Base-by-base conservation (phyloP, 2,797 vertebrate genomes). In the Chelon auratus region DNA sequence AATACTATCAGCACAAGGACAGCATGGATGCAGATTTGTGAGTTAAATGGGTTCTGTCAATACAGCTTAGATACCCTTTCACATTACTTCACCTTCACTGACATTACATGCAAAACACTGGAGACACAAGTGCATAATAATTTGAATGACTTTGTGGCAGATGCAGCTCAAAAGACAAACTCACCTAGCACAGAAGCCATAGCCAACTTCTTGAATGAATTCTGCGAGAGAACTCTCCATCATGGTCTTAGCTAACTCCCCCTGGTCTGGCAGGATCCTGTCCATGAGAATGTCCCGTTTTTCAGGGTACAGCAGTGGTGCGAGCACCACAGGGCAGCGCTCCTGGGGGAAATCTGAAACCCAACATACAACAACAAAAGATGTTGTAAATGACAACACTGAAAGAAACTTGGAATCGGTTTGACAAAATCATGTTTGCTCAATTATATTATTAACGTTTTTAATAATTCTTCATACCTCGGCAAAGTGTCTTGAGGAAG, bases 201-300 rank as follows among this genome's bases (percentile, higher is more conserved):
- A 99, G 89, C 98, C 98, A 90, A 99, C 97, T 97, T 99, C 98
- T 94, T 99, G 97, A 96, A 99, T 99, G 87, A 99, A 98, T 88
- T 99, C 97, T 86, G 98, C 97, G 78, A 99, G 95, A 87, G 98
- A 99, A 94, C 97, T 98, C 95, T 99, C 98, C 98, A 99, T 99
- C 95, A 97, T 98, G 93, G 97, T 99, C 95, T 99, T 99, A 67
- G 96, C 96, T 95, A 99, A 97, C 94, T 99, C 98, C 95, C 97
- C 97, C 86, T 98, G 98, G 94, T 99, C 98, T 96, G 97, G 97
- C 91, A 99, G 95, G 94, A 99, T 98, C 95, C 98, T 97, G 94
- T 99, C 98, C 97, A 98, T 99, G 95, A 98, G 97, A 96, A 99
- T 97, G 97, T 99, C 97, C 96, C 97, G 97, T 98, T 99, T 99